Evolutionary conservation across 2,888 invertebrate genomes (phyloP), one percentile per base, ranked within the genome.

Genomic region (Tetragnatha montana): DNA sequence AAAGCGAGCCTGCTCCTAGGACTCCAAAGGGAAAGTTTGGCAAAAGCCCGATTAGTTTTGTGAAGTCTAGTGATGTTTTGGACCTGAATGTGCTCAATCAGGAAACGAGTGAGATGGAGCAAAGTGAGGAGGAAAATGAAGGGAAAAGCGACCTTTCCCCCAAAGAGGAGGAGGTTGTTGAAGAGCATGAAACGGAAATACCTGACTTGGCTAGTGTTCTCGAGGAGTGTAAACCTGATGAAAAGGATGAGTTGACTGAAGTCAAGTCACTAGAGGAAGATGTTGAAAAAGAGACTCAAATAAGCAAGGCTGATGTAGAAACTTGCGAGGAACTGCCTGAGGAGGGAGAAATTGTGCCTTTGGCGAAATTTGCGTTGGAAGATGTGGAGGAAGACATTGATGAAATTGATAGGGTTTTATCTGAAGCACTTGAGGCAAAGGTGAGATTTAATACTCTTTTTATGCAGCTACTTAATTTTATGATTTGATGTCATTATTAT

Each of bases 361-460:
- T 35, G 7, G 49, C 1, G 69, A 14, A 60, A 10, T 8, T 19
- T 17, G 12, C 17, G 1, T 76, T 69, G n/a, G 17, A 68, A 69
- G 51, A 78, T 69, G 6, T 85, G 22, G 76, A 69, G 14, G 71
- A 90, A 19, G 91, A 91, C 87, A 86, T 91, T 19, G 91, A 91
- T 79, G 91, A 91, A 75, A 91, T 91, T 12, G 91, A 91, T 47
- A 76, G 81, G 51, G 91, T 80, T 73, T 82, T 91, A n/a, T 90
- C 91, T 83, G 81, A 82, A 68, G 91, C 91, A 47, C 74, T 91
- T 4, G 91, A 91, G 87, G 80, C 87, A 49, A 91, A 91, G 60
- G 85, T 91, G 80, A 86, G 12, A 35, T 35, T 35, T 35, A 35
- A 35, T 35, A 4, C 4, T 35, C 4, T 35, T 35, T 35, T 1